Conservation (phyloP, 1,140 invertebrate species). For the Pentalonia nigronervosa region DNA sequence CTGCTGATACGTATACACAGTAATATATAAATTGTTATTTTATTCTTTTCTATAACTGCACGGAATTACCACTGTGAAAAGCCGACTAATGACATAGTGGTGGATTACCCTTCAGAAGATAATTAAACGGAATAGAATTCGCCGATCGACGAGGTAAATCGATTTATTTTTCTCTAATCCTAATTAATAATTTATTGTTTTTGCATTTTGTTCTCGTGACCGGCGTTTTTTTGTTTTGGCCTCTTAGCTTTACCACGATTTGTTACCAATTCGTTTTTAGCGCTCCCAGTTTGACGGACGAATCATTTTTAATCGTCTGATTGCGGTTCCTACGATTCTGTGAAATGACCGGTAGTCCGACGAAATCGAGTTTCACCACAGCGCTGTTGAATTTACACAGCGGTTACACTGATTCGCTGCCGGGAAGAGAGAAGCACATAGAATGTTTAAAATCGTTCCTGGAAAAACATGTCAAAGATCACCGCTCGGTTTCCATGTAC, state of each 20-base stretch:
- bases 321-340: neutral
- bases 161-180: neutral
- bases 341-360: neutral
- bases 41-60: neutral
- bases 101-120: neutral
- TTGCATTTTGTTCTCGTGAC: neutral
- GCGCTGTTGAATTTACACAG: slow-evolving; percentile 69
- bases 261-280: neutral
- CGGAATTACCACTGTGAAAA: neutral
- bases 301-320: neutral
- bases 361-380: slow-evolving; percentile 62
- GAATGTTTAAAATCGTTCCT: slow-evolving; percentile 76
- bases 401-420: slow-evolving; percentile 72
- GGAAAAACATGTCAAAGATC: slow-evolving; percentile 70
- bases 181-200: neutral
- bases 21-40: neutral
- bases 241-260: neutral
- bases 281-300: neutral
- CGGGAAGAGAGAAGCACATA: slow-evolving; percentile 82
- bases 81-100: neutral
- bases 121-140: neutral
- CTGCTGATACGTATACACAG: neutral
- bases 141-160: neutral
- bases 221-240: neutral
- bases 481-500: slow-evolving; percentile 83